phyloP scores from a whole-genome alignment of 2,888 invertebrate species.

The Drosophila lutescens region DNA sequence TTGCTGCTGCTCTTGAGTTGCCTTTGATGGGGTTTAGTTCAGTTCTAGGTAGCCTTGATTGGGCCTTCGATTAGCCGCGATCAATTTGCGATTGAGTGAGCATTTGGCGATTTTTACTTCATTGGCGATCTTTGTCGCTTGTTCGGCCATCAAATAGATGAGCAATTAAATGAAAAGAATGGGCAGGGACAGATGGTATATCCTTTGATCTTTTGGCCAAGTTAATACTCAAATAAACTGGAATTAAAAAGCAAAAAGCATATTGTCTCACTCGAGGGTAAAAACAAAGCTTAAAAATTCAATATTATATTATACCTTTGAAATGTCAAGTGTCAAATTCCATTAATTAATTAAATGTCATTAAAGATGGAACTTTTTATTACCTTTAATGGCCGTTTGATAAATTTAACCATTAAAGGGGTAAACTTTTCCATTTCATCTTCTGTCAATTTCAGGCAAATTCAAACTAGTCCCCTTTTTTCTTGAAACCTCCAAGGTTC shows the following conservation, averaged over 20 bases:
- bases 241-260: background rate
- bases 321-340: too few relatives aligned
- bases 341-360: too few relatives aligned
- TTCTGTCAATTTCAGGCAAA: slow-evolving; percentile 17
- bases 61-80: slow-evolving; percentile 8
- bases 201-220: background rate
- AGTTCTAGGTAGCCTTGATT: background rate
- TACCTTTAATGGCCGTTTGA: background rate
- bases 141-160: slow-evolving; percentile 1
- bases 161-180: background rate
- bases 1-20: background rate
- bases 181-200: background rate
- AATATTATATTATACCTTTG: too few relatives aligned
- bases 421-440: background rate
- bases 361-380: too few relatives aligned
- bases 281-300: too few relatives aligned
- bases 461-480: slow-evolving; percentile 1
- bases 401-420: background rate
- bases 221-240: background rate
- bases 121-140: background rate
- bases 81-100: slow-evolving; percentile 23
- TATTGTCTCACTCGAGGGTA: too few relatives aligned
- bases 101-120: background rate
- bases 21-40: slow-evolving; percentile 3
- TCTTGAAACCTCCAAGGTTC: slow-evolving; percentile 11